phyloP scores from a whole-genome alignment of 2,888 invertebrate genomes.

The Chirona hameri region DNA sequence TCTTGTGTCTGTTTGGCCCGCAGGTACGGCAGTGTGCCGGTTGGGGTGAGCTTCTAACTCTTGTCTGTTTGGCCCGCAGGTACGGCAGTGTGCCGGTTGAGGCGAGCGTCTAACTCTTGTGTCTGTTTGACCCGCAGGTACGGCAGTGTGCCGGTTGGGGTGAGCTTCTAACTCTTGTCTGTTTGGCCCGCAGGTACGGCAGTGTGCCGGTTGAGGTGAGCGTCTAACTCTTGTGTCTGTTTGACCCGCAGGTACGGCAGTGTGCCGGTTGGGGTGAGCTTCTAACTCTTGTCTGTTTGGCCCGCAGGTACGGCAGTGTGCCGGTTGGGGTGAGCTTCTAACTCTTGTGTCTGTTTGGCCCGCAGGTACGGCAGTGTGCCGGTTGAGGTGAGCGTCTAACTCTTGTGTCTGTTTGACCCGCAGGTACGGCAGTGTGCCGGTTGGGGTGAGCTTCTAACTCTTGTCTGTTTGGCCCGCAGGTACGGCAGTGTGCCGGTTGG shows the following conservation, averaged over 20 bases:
- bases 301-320: conserved; percentile 61
- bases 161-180: conserved; percentile 23
- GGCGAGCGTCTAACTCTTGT: conserved; percentile 13
- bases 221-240: conserved; percentile 30
- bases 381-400: too few relatives aligned
- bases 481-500: conserved; percentile 65
- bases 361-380: conserved; percentile 65
- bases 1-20: conserved; percentile 42
- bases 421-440: conserved; percentile 65
- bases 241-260: conserved; percentile 58
- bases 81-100: conserved; percentile 65
- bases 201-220: too few relatives aligned
- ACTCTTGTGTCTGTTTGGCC: conserved; percentile 40
- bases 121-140: conserved; percentile 54
- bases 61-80: conserved; percentile 49
- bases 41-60: too few relatives aligned
- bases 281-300: conserved; percentile 36
- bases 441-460: too few relatives aligned
- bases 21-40: conserved; percentile 65
- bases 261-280: too few relatives aligned
- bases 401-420: conserved; percentile 41
- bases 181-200: conserved; percentile 57
- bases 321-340: too few relatives aligned
- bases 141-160: conserved; percentile 63
- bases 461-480: conserved; percentile 49